These are phyloP conservation scores for Sitobion miscanthi DNA, from an alignment of 1,140 invertebrate genomes.

Conservation along the genomic window DNA sequence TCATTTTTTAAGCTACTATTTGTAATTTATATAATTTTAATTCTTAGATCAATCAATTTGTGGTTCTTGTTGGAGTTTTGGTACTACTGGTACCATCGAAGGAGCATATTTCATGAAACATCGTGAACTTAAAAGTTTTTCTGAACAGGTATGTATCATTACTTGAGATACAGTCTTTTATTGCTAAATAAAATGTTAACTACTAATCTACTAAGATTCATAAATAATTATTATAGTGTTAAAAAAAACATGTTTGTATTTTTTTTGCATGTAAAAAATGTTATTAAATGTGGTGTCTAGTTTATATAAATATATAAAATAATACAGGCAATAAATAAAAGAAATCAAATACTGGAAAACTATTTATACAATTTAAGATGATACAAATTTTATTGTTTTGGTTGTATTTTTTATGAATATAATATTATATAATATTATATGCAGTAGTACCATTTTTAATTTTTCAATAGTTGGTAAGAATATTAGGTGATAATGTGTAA, in stretches of 20 bases:
- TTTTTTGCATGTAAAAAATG: too few relatives aligned
- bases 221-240: not conserved
- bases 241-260: too few relatives aligned
- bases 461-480: not conserved
- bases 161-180: not conserved
- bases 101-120: slow-evolving; percentile 84
- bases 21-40: not conserved
- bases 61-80: slow-evolving; percentile 97
- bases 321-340: not conserved
- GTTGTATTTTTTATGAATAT: too few relatives aligned
- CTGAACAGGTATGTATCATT: slow-evolving; percentile 72
- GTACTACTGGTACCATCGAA: slow-evolving; percentile 91
- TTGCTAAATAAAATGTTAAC: too few relatives aligned
- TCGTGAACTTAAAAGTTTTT: slow-evolving; percentile 79
- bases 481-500: not conserved
- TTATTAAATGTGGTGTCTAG: too few relatives aligned
- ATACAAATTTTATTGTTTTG: too few relatives aligned
- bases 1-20: not conserved
- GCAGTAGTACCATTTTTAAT: not conserved
- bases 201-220: not conserved
- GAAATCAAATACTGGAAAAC: too few relatives aligned
- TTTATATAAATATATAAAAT: not conserved
- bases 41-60: slow-evolving; percentile 88
- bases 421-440: too few relatives aligned
- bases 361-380: too few relatives aligned